Evolutionary conservation across 2,113 vertebrate genomes (phyloP), one percentile per base, ranked within the genome.

Genomic region (Sinocyclocheilus maitianheensis): DNA sequence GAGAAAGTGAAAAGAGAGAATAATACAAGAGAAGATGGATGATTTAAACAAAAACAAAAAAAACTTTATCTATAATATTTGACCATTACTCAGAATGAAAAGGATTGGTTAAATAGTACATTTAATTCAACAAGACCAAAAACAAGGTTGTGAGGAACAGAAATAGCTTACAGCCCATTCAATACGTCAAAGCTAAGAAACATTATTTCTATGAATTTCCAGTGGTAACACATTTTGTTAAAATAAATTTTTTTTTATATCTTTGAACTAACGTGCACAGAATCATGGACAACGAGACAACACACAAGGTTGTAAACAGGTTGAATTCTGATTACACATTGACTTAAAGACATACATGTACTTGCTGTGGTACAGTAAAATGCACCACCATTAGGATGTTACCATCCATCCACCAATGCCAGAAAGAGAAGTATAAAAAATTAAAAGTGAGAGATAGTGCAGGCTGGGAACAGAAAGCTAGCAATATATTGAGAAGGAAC

Each of bases 371-470:
- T 40, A 22, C 6, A 58, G 9, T n/a, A 43, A 63, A 80, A 81
- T 69, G 16, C 48, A 18, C 24, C 4, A 14, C 11, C 37, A 46
- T 80, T 80, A 63, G 60, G n/a, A 26, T 18, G 37, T n/a, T 48
- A 30, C 16, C 18, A 69, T 67, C 24, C 43, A 53, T 55, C 76
- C 26, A 55, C 65, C 63, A 71, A 10, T 18, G 80, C 43, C 80
- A 71, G 46, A 30, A 22, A 69, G 62, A 53, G 26, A 82, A 71
- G 55, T 78, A 58, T 84, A n/a, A 90, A 83, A 81, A 91, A 91
- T 58, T 65, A 34, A 26, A 84, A 80, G 84, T 85, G 86, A 91
- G 92, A 63, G n/a, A 20, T n/a, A 34, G 18, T 9, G 18, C 4
- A 40, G 34, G 18, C 3, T 22, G 69, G 34, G 69, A 71, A 71